Conservation (phyloP, 2,888 invertebrate genomes). For the Malthinus flaveolus region DNA sequence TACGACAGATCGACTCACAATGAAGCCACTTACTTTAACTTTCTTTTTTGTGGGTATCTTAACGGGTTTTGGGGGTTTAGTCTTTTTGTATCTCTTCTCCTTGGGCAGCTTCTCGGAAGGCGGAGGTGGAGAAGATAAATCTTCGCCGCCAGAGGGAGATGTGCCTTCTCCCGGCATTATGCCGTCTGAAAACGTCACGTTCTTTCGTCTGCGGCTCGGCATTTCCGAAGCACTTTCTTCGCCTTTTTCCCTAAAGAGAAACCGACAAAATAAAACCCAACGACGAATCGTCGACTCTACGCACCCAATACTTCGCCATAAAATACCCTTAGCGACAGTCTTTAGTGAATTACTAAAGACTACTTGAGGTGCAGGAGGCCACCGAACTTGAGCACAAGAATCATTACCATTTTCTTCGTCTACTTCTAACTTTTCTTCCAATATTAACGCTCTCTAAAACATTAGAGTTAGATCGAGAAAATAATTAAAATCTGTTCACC, state of each 20-base stretch:
- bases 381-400: constrained; percentile 37
- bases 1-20: not conserved
- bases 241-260: constrained; percentile 7
- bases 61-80: constrained; percentile 57
- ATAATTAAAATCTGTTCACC: constrained; percentile 36
- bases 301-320: constrained; percentile 55
- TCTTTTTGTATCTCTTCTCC: constrained; percentile 57
- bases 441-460: constrained; percentile 33
- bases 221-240: constrained; percentile 22
- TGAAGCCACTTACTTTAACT: constrained; percentile 53
- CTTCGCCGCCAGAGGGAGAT: constrained; percentile 62
- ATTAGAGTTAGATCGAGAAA: too few species aligned
- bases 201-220: constrained; percentile 47
- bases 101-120: constrained; percentile 56
- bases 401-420: constrained; percentile 32
- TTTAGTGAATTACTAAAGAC: constrained; percentile 47
- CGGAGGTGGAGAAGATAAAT: constrained; percentile 65
- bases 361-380: constrained; percentile 46
- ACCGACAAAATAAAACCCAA: constrained; percentile 12
- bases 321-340: constrained; percentile 60
- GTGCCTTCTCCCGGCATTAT: constrained; percentile 63
- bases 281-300: not conserved
- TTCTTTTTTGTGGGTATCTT: constrained; percentile 59
- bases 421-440: constrained; percentile 32
- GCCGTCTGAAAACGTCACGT: constrained; percentile 65